Evolutionary conservation across 1,140 invertebrate species (phyloP).

Genomic region (Ceratina australensis): DNA sequence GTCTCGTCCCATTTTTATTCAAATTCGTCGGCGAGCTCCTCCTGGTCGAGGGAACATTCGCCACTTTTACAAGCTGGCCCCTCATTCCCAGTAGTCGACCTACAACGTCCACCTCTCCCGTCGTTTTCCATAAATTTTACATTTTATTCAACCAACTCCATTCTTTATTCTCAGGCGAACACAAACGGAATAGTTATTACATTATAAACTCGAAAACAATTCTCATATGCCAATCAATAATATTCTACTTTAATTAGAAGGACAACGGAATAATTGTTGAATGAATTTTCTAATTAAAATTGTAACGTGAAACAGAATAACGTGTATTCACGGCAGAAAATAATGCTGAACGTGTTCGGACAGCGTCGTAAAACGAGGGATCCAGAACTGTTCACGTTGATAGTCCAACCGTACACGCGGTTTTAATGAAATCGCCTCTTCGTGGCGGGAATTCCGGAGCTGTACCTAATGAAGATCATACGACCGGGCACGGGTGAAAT

Average conservation of each 20-base stretch:
- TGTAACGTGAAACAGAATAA: slow-evolving; percentile 46
- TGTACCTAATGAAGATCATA: slow-evolving; percentile 68
- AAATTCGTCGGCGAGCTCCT: slow-evolving; percentile 60
- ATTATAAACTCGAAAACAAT: too few species aligned
- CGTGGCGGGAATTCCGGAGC: slow-evolving; percentile 66
- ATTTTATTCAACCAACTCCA: slow-evolving; percentile 71
- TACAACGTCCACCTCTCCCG: slow-evolving; percentile 37
- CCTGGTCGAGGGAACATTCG: slow-evolving; percentile 21
- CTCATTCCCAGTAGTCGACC: neutral
- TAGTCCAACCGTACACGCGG: slow-evolving; percentile 64
- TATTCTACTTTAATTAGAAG: too few species aligned
- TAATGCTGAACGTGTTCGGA: slow-evolving; percentile 71
- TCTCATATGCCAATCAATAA: too few species aligned
- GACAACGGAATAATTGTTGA: too few species aligned
- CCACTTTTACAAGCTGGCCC: slow-evolving; percentile 27
- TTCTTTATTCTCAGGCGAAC: slow-evolving; percentile 38
- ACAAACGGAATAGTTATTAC: too few species aligned
- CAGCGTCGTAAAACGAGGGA: slow-evolving; percentile 66
- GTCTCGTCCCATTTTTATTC: slow-evolving; percentile 62
- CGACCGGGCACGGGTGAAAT: slow-evolving; percentile 25
- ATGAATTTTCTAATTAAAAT: too few species aligned
- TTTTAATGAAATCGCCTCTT: slow-evolving; percentile 65
- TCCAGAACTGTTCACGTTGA: slow-evolving; percentile 72
- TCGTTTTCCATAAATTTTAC: slow-evolving; percentile 76
- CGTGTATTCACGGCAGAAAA: slow-evolving; percentile 65